Evolutionary conservation across 2,113 vertebrate genomes (phyloP).

Genomic region (Chamaea fasciata): DNA sequence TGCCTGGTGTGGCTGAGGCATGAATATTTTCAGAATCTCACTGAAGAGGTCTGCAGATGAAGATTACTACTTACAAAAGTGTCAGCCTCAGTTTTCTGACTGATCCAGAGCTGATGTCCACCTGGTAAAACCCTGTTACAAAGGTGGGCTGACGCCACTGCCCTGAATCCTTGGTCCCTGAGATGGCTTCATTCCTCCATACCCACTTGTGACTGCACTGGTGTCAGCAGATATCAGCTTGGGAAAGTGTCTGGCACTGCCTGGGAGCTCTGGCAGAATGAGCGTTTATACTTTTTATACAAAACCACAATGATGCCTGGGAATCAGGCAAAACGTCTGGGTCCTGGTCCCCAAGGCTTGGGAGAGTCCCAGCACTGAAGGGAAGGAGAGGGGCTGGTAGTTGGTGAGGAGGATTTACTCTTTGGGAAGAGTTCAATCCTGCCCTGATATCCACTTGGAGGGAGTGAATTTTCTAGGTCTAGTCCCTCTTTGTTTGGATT

Average conservation of each 20-base stretch:
- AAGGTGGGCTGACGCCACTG: background rate
- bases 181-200: background rate
- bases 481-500: background rate
- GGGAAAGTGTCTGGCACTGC: background rate
- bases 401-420: background rate
- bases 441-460: background rate
- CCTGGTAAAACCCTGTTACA: background rate
- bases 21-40: background rate
- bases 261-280: background rate
- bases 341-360: background rate
- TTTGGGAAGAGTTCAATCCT: background rate
- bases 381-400: background rate
- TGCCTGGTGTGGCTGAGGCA: background rate
- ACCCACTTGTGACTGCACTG: background rate
- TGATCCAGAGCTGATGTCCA: background rate
- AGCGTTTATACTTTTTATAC: background rate
- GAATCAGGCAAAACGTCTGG: background rate
- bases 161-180: background rate
- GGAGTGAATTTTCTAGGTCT: background rate
- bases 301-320: background rate
- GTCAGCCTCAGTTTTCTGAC: background rate
- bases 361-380: background rate
- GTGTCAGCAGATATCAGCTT: background rate
- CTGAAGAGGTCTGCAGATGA: background rate
- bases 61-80: background rate